A percentile compares a stretch with the other conserved stretches of the same genome.
Evolutionary conservation across 1,140 invertebrate species (phyloP).

Genomic region (Euglossa dilemma): DNA sequence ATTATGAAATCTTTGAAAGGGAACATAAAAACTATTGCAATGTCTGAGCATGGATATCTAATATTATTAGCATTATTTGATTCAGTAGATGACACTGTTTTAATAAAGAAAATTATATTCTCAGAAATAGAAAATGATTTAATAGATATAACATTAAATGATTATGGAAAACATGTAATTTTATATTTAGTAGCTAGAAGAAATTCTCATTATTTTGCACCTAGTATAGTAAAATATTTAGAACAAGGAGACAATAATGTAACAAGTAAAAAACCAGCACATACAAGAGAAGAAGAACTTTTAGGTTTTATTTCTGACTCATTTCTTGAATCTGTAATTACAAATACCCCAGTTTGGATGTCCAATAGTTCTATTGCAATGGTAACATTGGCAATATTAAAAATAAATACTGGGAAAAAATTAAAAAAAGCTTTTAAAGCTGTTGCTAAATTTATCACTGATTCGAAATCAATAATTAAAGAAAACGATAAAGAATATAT

Average conservation of each 20-base stretch:
- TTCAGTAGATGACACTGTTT: constrained; percentile 95
- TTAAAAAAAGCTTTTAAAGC: constrained; percentile 77
- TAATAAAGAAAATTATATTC: constrained; percentile 92
- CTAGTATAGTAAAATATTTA: constrained; percentile 87
- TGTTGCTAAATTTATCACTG: constrained; percentile 80
- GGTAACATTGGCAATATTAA: constrained; percentile 88
- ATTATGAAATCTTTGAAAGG: constrained; percentile 93
- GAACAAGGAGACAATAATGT: constrained; percentile 87
- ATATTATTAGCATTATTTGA: constrained; percentile 93
- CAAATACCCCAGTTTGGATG: constrained; percentile 87
- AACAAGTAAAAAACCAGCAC: constrained; percentile 91
- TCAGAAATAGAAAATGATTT: constrained; percentile 89
- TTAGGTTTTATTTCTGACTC: constrained; percentile 85
- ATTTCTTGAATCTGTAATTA: constrained; percentile 85
- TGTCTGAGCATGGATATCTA: constrained; percentile 93
- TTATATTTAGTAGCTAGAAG: constrained; percentile 93
- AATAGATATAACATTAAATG: constrained; percentile 87
- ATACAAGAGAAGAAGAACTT: constrained; percentile 89
- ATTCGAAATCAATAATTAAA: constrained; percentile 77
- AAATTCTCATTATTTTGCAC: constrained; percentile 89
- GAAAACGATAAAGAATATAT: constrained; percentile 81
- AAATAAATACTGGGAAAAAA: constrained; percentile 81
- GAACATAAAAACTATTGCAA: constrained; percentile 90
- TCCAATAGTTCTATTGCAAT: constrained; percentile 87
- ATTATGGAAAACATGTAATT: constrained; percentile 89